These are phyloP conservation scores for Hylaea fasciaria DNA, from an alignment of 2,888 invertebrate genomes.

Conservation along the genomic window DNA sequence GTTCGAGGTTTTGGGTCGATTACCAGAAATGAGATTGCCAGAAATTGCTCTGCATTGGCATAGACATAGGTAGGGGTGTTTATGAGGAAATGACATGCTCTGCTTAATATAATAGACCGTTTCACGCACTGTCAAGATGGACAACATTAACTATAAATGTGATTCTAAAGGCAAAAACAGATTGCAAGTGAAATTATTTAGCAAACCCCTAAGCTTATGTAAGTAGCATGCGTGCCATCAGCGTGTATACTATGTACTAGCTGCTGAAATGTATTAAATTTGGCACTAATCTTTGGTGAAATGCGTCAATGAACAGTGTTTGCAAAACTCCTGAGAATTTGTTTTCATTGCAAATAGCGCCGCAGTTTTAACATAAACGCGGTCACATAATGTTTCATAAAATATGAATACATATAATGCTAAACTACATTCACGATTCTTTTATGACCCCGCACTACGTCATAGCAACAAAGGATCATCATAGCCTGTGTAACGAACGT, in stretches of 20 bases:
- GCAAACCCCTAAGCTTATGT: background rate
- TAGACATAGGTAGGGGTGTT: too few species aligned
- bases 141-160: too few species aligned
- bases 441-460: slow-evolving; percentile 29
- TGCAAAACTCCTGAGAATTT: slow-evolving; percentile 1
- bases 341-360: slow-evolving; percentile 3
- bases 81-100: too few species aligned
- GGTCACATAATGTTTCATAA: slow-evolving; percentile 9
- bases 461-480: slow-evolving; percentile 18
- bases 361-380: slow-evolving; percentile 4
- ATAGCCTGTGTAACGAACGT: slow-evolving; percentile 21
- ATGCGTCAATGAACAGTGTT: slow-evolving; percentile 18
- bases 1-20: too few species aligned
- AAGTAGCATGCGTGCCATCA: slow-evolving; percentile 4
- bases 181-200: background rate
- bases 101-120: too few species aligned
- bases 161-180: background rate
- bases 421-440: slow-evolving; percentile 33
- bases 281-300: slow-evolving; percentile 2
- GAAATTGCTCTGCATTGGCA: too few species aligned
- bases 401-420: slow-evolving; percentile 13
- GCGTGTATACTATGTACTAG: background rate
- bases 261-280: background rate
- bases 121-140: too few species aligned
- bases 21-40: too few species aligned